Percentiles rank a stretch among this genome's conserved stretches.
phyloP scores from a whole-genome alignment of 2,888 invertebrate species.

The Parochlus steinenii region DNA sequence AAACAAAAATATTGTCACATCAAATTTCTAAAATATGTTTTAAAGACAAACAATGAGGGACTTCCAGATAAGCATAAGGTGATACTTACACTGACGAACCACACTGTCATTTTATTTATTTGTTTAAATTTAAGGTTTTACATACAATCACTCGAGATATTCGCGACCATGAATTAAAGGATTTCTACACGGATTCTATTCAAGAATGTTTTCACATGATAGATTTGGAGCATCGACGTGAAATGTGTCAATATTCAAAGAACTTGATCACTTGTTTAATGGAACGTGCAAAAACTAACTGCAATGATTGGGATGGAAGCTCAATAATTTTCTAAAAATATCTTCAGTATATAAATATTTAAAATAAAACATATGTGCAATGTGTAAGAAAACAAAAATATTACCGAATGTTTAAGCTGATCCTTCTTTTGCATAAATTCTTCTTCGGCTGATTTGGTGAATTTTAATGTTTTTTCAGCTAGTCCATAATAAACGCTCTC shows the following conservation, averaged over 20 bases:
- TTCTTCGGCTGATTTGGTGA: slow-evolving; percentile 27
- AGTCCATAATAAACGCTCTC: slow-evolving; percentile 41
- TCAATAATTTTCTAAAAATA: slow-evolving; percentile 26
- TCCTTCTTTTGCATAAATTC: slow-evolving; percentile 34
- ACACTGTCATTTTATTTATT: no score
- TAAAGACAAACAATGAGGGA: slow-evolving; percentile 24
- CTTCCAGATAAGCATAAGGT: slow-evolving; percentile 47
- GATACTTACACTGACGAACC: slow-evolving; percentile 40
- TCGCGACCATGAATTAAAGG: slow-evolving; percentile 42
- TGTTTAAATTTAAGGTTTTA: no score
- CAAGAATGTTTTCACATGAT: slow-evolving; percentile 54
- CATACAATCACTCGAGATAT: slow-evolving; percentile 43
- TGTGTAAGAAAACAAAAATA: slow-evolving; percentile 14
- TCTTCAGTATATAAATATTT: neutral
- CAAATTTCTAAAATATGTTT: slow-evolving; percentile 6
- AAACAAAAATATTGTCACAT: slow-evolving; percentile 2
- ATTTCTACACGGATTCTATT: slow-evolving; percentile 52
- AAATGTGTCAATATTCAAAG: slow-evolving; percentile 48
- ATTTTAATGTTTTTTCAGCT: slow-evolving; percentile 27
- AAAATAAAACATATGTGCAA: neutral
- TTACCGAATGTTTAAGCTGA: slow-evolving; percentile 33
- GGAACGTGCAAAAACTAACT: slow-evolving; percentile 53
- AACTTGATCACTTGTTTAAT: slow-evolving; percentile 47
- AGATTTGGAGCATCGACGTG: slow-evolving; percentile 33
- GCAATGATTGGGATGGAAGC: slow-evolving; percentile 54